A percentile compares a stretch with the other conserved stretches of the same genome.
Evolutionary conservation across 2,797 vertebrate genomes (phyloP).

Genomic region (Cephalopachus bancanus): DNA sequence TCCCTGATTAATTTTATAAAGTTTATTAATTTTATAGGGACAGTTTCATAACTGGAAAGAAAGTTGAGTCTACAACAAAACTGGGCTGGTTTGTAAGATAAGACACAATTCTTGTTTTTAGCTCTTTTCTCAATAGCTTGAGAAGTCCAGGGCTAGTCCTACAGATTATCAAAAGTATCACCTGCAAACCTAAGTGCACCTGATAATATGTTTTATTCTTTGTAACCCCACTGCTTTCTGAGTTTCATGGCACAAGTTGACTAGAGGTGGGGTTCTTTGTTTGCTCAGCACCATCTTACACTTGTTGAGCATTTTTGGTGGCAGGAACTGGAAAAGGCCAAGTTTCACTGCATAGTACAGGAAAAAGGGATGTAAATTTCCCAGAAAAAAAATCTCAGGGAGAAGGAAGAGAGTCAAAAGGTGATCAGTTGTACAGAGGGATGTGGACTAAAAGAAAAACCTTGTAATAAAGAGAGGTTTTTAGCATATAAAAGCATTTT

Average conservation of each 20-base stretch:
- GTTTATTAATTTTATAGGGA: too few relatives aligned
- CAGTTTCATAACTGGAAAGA: too few relatives aligned
- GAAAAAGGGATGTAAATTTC: background rate
- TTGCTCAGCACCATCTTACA: background rate
- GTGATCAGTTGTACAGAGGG: background rate
- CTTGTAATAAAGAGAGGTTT: background rate
- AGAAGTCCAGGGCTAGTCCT: background rate
- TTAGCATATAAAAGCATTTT: background rate
- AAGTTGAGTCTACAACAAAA: background rate
- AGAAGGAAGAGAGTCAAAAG: background rate
- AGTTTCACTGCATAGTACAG: background rate
- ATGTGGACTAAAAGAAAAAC: background rate
- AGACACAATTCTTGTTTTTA: background rate
- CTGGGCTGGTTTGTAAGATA: background rate
- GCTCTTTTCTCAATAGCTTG: background rate
- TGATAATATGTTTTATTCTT: background rate
- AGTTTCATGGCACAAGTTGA: background rate
- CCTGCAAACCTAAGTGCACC: background rate
- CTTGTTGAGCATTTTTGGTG: background rate
- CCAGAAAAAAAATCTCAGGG: background rate
- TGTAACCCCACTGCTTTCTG: background rate
- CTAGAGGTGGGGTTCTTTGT: background rate
- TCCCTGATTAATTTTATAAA: too few relatives aligned
- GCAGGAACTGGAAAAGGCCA: background rate
- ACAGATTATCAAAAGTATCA: background rate